phyloP scores from a whole-genome alignment of 1,140 invertebrate genomes.

The Drosophila eugracilis region DNA sequence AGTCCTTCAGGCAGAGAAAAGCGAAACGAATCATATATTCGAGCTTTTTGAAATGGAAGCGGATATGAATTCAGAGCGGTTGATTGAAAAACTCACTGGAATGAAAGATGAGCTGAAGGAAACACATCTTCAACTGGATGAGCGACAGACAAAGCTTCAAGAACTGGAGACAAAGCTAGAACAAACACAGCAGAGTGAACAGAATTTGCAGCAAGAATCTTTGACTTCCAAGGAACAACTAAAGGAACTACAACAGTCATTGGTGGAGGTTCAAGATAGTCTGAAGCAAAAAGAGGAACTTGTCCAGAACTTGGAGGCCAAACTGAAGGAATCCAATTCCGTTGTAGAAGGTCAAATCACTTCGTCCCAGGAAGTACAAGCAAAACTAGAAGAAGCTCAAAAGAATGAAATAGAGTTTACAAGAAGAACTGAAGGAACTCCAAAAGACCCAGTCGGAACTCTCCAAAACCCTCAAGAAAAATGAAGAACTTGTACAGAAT shows the following conservation, averaged over 20 bases:
- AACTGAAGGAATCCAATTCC: not conserved
- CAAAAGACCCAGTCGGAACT: slow-evolving; percentile 1
- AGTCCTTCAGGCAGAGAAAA: slow-evolving; percentile 72
- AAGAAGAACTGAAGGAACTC: slow-evolving; percentile 10
- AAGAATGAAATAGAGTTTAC: not conserved
- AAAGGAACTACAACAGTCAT: slow-evolving; percentile 44
- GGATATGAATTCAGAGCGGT: slow-evolving; percentile 68
- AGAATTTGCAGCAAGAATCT: slow-evolving; percentile 31
- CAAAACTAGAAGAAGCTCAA: slow-evolving; percentile 1
- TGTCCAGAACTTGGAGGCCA: not conserved
- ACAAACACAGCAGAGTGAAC: slow-evolving; percentile 25
- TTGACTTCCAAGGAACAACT: slow-evolving; percentile 41
- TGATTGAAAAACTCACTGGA: slow-evolving; percentile 65
- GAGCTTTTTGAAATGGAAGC: slow-evolving; percentile 81
- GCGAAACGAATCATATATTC: slow-evolving; percentile 78
- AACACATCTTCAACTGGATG: slow-evolving; percentile 50
- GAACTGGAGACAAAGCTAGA: slow-evolving; percentile 32
- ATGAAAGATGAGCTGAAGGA: slow-evolving; percentile 69
- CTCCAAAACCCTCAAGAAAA: slow-evolving; percentile 2
- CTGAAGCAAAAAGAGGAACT: slow-evolving; percentile 36
- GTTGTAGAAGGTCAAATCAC: not conserved
- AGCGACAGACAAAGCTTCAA: slow-evolving; percentile 10
- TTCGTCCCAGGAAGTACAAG: slow-evolving; percentile 12
- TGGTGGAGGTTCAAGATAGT: slow-evolving; percentile 37
- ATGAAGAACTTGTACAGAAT: slow-evolving; percentile 19